A percentile compares a stretch with the other conserved stretches of the same genome.
phyloP scores from a whole-genome alignment of 2,888 invertebrate genomes.

The Caenorhabditis macrosperma region DNA sequence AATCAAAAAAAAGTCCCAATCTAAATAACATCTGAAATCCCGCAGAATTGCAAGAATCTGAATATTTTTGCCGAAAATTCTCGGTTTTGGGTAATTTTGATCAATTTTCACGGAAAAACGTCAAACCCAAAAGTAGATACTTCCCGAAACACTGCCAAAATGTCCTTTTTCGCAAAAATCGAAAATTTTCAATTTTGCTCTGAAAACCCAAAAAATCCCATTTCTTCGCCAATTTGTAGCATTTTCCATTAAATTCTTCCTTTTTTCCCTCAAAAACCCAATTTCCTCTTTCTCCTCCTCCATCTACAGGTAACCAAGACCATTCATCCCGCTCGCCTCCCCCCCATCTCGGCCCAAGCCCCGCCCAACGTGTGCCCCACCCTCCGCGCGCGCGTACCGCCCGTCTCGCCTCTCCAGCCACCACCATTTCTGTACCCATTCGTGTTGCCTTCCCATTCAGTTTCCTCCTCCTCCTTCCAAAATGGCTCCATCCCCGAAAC shows the following conservation, averaged over 20 bases:
- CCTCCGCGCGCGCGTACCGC: neutral
- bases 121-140: too few species aligned
- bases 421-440: conserved; percentile 6
- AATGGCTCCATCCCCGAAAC: conserved; percentile 43
- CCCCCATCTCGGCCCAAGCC: conserved; percentile 18
- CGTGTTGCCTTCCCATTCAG: conserved; percentile 10
- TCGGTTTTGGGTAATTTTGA: too few species aligned
- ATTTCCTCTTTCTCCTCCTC: neutral
- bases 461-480: neutral
- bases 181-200: too few species aligned
- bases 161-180: too few species aligned
- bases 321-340: conserved; percentile 5
- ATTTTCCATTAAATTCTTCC: neutral
- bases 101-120: too few species aligned
- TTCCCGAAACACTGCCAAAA: too few species aligned
- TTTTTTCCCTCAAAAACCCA: neutral
- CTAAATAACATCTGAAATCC: too few species aligned
- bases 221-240: neutral
- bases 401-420: neutral
- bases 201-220: too few species aligned
- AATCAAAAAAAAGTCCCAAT: too few species aligned
- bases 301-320: conserved; percentile 10
- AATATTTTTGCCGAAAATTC: too few species aligned
- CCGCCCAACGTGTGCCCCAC: conserved; percentile 3
- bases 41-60: too few species aligned